These are phyloP conservation scores for Mastomys coucha DNA, from an alignment of 2,113 vertebrate genomes.

Conservation along the genomic window DNA sequence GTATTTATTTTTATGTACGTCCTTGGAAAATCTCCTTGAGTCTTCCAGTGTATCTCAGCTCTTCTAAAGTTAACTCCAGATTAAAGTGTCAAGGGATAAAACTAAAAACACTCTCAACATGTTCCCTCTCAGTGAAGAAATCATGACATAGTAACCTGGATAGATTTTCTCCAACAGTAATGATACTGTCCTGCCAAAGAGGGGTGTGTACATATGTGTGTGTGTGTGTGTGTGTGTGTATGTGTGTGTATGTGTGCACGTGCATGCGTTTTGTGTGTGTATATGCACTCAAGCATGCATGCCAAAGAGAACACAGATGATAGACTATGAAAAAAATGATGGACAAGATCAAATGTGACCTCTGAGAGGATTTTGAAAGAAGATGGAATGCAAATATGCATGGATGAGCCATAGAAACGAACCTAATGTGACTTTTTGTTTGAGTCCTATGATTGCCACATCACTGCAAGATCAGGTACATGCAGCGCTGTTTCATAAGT, in stretches of 20 bases:
- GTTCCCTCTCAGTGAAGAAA: background rate
- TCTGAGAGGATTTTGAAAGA: background rate
- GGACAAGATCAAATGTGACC: background rate
- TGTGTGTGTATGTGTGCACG: too few relatives aligned
- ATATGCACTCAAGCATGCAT: too few relatives aligned
- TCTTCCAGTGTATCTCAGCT: background rate
- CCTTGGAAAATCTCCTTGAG: background rate
- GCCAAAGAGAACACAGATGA: background rate
- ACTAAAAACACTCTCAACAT: background rate
- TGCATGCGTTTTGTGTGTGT: too few relatives aligned
- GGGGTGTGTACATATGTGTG: background rate
- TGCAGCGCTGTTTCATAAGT: background rate
- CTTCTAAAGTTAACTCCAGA: slow-evolving; percentile 14
- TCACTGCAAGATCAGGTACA: background rate
- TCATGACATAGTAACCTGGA: background rate
- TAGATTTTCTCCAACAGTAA: background rate
- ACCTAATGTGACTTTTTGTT: background rate
- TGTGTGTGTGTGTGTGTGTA: background rate
- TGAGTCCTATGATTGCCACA: background rate
- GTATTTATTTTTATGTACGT: slow-evolving; percentile 3
- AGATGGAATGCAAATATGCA: background rate
- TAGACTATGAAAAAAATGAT: background rate
- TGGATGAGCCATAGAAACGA: background rate
- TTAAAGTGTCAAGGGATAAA: slow-evolving; percentile 12
- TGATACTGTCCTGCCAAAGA: background rate